phyloP scores from a whole-genome alignment of 2,113 vertebrate species.

The Corythornis cristatus region DNA sequence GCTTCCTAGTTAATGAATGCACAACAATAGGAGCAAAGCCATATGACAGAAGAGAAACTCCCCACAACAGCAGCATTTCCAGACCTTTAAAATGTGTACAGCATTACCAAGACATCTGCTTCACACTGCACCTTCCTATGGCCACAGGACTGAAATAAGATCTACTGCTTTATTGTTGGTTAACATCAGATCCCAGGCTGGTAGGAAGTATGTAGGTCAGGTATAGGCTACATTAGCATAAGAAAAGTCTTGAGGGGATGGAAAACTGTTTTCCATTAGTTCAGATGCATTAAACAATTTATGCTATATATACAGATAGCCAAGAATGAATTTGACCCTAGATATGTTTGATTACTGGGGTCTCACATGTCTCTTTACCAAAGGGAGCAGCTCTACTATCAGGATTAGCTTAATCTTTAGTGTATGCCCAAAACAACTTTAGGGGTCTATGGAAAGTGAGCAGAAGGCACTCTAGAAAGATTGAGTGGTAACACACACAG shows the following conservation, averaged over 20 bases:
- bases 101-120: not conserved
- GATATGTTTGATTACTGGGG: not conserved
- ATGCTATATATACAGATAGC: not conserved
- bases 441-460: not conserved
- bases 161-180: slow-evolving; percentile 2
- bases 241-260: not conserved
- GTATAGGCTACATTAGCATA: slow-evolving; percentile 4
- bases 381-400: slow-evolving; percentile 39
- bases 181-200: slow-evolving; percentile 4
- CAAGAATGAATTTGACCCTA: slow-evolving; percentile 24
- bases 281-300: not conserved
- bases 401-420: slow-evolving; percentile 30
- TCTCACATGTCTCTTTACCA: not conserved
- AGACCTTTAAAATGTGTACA: not conserved
- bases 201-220: not conserved
- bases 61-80: not conserved
- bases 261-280: not conserved
- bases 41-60: not conserved
- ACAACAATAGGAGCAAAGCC: not conserved
- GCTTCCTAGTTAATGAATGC: slow-evolving; percentile 54
- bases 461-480: not conserved
- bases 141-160: slow-evolving; percentile 13
- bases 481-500: not conserved
- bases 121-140: not conserved
- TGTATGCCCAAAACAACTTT: not conserved